phyloP scores from a whole-genome alignment of 2,888 invertebrate genomes.

The Hypomecis punctinalis region DNA sequence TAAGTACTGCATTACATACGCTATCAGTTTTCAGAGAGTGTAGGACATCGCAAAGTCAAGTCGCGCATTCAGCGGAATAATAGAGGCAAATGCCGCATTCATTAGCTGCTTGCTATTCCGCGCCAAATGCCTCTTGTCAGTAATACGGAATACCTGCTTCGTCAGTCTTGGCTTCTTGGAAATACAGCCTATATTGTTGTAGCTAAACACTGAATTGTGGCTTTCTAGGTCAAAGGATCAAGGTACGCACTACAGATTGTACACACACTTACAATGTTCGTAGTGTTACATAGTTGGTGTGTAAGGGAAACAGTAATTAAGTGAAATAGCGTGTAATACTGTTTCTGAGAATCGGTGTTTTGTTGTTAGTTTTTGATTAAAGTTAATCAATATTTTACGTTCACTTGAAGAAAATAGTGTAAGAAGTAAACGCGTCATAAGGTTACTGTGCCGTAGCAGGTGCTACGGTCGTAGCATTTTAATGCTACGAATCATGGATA shows the following conservation, averaged over 20 bases:
- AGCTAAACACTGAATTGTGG: slow-evolving; percentile 23
- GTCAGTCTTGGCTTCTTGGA: slow-evolving; percentile 14
- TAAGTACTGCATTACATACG: slow-evolving; percentile 16
- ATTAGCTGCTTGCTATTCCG: slow-evolving; percentile 38
- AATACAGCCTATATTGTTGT: slow-evolving; percentile 22
- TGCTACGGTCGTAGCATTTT: slow-evolving; percentile 10
- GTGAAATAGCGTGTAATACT: slow-evolving; percentile 14
- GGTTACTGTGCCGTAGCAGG: neutral
- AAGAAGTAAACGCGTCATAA: neutral
- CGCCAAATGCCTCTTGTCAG: slow-evolving; percentile 26
- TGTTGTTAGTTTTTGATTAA: neutral
- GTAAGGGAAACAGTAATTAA: slow-evolving; percentile 20
- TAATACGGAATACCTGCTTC: slow-evolving; percentile 26
- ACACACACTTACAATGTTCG: slow-evolving; percentile 1
- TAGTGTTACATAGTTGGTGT: slow-evolving; percentile 9
- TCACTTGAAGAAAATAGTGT: neutral
- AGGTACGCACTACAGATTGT: slow-evolving; percentile 8
- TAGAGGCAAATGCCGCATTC: slow-evolving; percentile 39
- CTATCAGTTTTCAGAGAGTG: slow-evolving; percentile 13
- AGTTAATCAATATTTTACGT: neutral
- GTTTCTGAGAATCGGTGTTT: neutral
- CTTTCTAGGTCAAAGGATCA: slow-evolving; percentile 29
- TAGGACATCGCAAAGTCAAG: slow-evolving; percentile 29
- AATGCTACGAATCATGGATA: neutral
- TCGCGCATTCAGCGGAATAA: slow-evolving; percentile 34